phyloP scores from a whole-genome alignment of 30 jellyfish, hydroid and myxozoan species.

The Aurelia sp. region DNA sequence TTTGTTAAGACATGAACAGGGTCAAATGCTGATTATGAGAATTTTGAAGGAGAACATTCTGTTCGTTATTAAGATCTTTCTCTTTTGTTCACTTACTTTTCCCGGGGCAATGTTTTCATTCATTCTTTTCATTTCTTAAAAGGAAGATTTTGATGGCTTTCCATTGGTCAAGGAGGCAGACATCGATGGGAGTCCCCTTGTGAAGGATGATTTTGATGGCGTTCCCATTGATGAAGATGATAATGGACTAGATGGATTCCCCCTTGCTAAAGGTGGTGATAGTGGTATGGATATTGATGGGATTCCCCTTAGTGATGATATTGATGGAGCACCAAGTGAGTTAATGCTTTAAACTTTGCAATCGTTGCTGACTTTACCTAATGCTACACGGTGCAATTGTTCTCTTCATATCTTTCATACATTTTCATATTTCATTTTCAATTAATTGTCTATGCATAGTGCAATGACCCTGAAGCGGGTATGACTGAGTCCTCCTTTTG shows the following conservation, averaged over 20 bases:
- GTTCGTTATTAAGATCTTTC: too few relatives aligned
- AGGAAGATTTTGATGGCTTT: conserved; percentile 74
- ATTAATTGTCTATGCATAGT: too few relatives aligned
- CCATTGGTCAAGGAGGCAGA: conserved; percentile 72
- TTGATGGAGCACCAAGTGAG: conserved; percentile 72
- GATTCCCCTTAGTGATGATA: conserved; percentile 71
- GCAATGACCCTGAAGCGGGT: too few relatives aligned
- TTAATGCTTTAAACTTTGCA: background rate
- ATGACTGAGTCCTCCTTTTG: too few relatives aligned
- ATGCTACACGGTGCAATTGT: too few relatives aligned
- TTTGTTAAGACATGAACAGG: too few relatives aligned
- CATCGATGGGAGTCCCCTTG: conserved; percentile 80
- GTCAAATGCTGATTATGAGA: too few relatives aligned
- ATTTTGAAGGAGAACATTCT: too few relatives aligned
- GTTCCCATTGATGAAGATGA: conserved; percentile 66
- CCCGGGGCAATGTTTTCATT: background rate
- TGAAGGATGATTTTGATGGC: conserved; percentile 86
- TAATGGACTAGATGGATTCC: conserved; percentile 84
- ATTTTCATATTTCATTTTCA: too few relatives aligned
- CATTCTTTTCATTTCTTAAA: background rate
- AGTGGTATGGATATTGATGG: conserved; percentile 2
- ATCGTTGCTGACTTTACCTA: too few relatives aligned
- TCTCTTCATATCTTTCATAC: too few relatives aligned
- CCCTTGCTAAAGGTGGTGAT: conserved; percentile 50
- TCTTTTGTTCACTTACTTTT: background rate